Evolutionary conservation across 2,113 vertebrate species (phyloP), one percentile per base, ranked within the genome.

Genomic region (Shinisaurus crocodilurus): DNA sequence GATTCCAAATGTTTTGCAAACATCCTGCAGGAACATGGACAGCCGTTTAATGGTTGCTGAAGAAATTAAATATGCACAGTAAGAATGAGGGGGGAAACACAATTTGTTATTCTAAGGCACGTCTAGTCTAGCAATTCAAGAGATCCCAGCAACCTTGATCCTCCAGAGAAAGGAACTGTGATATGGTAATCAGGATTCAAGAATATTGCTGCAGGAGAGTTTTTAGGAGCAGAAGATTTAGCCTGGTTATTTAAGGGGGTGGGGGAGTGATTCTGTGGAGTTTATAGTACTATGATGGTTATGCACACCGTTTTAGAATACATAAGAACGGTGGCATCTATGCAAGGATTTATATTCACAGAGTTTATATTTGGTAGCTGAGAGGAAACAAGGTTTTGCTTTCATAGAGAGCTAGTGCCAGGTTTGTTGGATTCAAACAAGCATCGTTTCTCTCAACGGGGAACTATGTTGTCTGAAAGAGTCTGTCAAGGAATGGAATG

Each of bases 41-140:
- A 91, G 25, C 37, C 90, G 57, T 87, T 89, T 32, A 20, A 29
- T 57, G 57, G 50, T 72, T 20, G 13, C 67, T 57, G 85, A 6
- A 76, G 67, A 18, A 91, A 91, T 86, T 86, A 88, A 88, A 65
- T 0, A 77, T 12, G 67, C 63, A 89, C 63, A 16, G n/a, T 16
- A 10, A 92, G 80, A 67, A 86, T 9, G 27, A 37, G n/a, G n/a
- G 27, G 16, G 3, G 34, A 60, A 12, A 91, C 50, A 86, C 13
- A 45, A 93, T 92, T 86, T 43, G 79, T 63, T 65, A 77, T 72
- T 85, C 72, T 83, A 65, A 93, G 95, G 87, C 80, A 88, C 27
- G 10, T 29, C 69, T 34, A 0, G 0, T 23, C 76, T 57, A 50
- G 54, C 32, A 54, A 54, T 75, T 63, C 43, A 91, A 25, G 1